These are phyloP conservation scores for Gymnorhina tibicen DNA, from an alignment of 2,113 vertebrate species.

Conservation along the genomic window DNA sequence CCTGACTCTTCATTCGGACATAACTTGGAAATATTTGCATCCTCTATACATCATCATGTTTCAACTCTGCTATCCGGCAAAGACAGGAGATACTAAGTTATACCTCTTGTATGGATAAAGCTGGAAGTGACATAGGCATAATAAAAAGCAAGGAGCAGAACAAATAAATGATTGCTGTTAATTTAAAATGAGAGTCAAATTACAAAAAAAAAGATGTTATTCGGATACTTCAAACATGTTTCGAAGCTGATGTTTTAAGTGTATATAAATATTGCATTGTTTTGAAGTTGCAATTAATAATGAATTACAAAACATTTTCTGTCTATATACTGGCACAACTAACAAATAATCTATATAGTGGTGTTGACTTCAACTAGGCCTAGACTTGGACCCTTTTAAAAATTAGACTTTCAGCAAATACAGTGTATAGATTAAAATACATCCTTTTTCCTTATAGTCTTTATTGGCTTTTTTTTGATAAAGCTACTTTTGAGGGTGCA, in stretches of 20 bases:
- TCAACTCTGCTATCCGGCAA: background rate
- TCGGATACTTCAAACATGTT: background rate
- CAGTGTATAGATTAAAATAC: background rate
- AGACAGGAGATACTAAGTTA: background rate
- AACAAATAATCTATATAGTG: background rate
- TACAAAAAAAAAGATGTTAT: background rate
- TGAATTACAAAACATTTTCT: background rate
- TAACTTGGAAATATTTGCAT: background rate
- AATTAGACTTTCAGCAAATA: background rate
- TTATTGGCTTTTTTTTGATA: background rate
- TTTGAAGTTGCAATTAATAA: background rate
- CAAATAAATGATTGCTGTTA: background rate
- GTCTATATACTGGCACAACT: background rate
- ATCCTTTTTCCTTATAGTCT: background rate
- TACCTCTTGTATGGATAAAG: background rate
- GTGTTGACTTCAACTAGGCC: background rate
- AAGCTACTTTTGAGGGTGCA: accelerated
- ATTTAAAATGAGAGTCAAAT: background rate
- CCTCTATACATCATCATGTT: background rate
- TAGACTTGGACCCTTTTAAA: background rate
- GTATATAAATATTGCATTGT: background rate
- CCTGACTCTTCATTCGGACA: background rate
- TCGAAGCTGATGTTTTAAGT: background rate
- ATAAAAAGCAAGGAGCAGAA: background rate
- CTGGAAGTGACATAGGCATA: background rate